phyloP scores from a whole-genome alignment of 2,113 vertebrate genomes.

The Irena cyanogastra region DNA sequence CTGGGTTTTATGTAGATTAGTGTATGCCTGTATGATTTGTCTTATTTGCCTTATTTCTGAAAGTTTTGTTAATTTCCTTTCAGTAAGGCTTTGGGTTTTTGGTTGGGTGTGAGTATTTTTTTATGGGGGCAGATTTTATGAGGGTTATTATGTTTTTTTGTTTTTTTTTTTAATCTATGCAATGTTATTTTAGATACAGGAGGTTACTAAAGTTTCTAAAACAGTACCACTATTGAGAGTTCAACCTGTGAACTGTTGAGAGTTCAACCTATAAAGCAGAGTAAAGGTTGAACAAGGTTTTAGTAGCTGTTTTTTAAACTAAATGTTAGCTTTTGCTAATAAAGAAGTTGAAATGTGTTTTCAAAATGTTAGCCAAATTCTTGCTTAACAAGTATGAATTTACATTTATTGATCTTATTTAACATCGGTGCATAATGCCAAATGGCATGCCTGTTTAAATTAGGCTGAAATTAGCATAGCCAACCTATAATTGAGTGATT shows the following conservation, averaged over 20 bases:
- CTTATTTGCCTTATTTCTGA: background rate
- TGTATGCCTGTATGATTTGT: background rate
- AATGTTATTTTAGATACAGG: background rate
- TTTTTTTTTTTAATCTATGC: background rate
- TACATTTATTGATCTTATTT: slow-evolving; percentile 1
- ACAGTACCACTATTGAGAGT: background rate
- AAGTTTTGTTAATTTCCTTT: background rate
- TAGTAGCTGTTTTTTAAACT: background rate
- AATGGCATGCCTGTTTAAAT: background rate
- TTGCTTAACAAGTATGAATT: background rate
- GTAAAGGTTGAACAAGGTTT: background rate
- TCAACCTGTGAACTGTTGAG: background rate
- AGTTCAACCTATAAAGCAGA: background rate
- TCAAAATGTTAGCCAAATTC: background rate
- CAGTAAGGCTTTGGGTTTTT: background rate
- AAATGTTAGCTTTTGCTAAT: background rate
- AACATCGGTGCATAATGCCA: background rate
- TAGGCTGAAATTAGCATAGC: background rate
- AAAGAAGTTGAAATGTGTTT: background rate
- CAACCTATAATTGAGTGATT: background rate
- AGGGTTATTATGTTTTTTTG: too few relatives aligned
- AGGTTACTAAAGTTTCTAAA: background rate
- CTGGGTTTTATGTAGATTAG: background rate
- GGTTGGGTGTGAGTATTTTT: background rate
- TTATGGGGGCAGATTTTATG: background rate